A percentile compares a stretch with the other conserved stretches of the same genome.
Evolutionary conservation across 2,888 invertebrate species (phyloP).

Genomic region (Epirrhoe alternata): DNA sequence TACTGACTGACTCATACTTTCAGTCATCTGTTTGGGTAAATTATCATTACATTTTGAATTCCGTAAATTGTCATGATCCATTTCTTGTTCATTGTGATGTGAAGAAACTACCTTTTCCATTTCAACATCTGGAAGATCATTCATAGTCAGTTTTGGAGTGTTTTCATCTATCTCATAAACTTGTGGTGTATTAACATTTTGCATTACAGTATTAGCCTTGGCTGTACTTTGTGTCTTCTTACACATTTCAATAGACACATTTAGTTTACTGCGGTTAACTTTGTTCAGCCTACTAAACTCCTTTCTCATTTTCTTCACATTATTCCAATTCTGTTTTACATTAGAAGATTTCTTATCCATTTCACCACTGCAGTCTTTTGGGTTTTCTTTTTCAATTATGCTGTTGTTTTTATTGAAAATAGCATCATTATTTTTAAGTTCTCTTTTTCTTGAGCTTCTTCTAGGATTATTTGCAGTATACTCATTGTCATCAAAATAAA

Average conservation of each 20-base stretch:
- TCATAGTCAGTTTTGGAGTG: conserved; percentile 50
- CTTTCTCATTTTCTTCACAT: conserved; percentile 77
- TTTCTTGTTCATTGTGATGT: conserved; percentile 22
- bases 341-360: conserved; percentile 59
- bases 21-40: conserved; percentile 4
- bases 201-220: conserved; percentile 39
- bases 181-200: conserved; percentile 32
- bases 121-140: conserved; percentile 25
- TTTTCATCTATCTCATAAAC: conserved; percentile 63
- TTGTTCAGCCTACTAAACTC: conserved; percentile 76
- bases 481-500: conserved; percentile 60
- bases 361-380: conserved; percentile 56
- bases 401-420: conserved; percentile 41
- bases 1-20: conserved; percentile 19
- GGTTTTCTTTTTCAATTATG: conserved; percentile 53
- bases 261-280: conserved; percentile 71
- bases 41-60: conserved; percentile 12
- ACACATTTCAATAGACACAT: conserved; percentile 78
- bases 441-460: conserved; percentile 71
- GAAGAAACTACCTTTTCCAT: conserved; percentile 30
- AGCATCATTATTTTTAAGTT: conserved; percentile 49
- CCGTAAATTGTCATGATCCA: conserved; percentile 3
- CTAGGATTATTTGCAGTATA: conserved; percentile 66
- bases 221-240: conserved; percentile 62
- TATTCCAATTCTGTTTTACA: conserved; percentile 70